Evolutionary conservation across 2,797 vertebrate species (phyloP).

Genomic region (Pempheris klunzingeri): DNA sequence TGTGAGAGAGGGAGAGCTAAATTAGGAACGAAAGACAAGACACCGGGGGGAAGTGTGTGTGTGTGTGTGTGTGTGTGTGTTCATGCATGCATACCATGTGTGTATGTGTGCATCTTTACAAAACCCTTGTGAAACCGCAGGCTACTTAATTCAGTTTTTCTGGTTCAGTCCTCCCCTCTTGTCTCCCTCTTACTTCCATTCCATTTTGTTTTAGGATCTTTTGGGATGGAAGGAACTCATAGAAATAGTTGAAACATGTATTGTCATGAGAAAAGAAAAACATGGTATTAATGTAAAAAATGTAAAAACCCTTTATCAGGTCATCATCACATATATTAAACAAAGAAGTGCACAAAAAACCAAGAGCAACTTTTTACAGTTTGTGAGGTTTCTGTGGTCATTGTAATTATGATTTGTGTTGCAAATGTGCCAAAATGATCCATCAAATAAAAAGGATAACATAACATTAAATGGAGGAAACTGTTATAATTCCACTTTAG

Average conservation of each 20-base stretch:
- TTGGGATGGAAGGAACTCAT: neutral
- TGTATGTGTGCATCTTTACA: constrained; percentile 41
- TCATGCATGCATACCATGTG: constrained; percentile 23
- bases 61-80: constrained; percentile 9
- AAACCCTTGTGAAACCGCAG: constrained; percentile 28
- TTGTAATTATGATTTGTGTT: no score
- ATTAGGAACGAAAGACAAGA: constrained; percentile 61
- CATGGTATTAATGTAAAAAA: neutral
- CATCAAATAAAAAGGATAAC: neutral
- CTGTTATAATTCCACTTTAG: neutral
- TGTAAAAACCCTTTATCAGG: neutral
- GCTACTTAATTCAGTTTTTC: constrained; percentile 50
- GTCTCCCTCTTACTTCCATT: neutral
- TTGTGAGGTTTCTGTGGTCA: neutral
- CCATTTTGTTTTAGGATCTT: constrained; percentile 12
- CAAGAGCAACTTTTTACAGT: neutral
- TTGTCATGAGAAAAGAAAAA: neutral
- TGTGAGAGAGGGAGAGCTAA: constrained; percentile 45
- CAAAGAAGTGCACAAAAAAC: neutral
- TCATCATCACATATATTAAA: neutral
- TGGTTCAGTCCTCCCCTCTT: constrained; percentile 25
- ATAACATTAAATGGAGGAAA: neutral
- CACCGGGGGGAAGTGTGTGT: constrained; percentile 36
- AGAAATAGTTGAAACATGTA: neutral
- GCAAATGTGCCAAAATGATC: neutral